These are phyloP conservation scores for Cossypha polioptera DNA, from an alignment of 2,797 vertebrate species.

Conservation along the genomic window DNA sequence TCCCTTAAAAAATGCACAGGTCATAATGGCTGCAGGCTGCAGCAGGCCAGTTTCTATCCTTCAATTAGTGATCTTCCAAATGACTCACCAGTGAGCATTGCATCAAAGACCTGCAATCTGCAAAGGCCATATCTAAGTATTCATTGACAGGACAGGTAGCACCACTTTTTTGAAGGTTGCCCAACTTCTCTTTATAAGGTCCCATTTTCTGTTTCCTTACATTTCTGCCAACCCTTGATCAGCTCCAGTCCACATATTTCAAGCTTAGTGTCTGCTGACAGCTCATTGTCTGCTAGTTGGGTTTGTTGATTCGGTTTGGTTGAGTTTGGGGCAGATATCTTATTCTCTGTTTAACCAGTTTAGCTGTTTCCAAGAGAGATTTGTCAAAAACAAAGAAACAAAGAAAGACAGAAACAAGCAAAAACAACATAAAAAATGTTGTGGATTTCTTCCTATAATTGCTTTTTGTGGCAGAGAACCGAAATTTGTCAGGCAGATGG, in stretches of 20 bases:
- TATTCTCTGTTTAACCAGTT: neutral
- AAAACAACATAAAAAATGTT: neutral
- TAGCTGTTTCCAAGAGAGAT: neutral
- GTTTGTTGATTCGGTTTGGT: neutral
- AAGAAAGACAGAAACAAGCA: neutral
- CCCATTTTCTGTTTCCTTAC: slow-evolving; percentile 32
- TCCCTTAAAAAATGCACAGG: slow-evolving; percentile 9
- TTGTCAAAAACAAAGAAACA: neutral
- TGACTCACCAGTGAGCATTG: slow-evolving; percentile 26
- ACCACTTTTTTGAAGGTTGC: slow-evolving; percentile 41
- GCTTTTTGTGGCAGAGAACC: neutral
- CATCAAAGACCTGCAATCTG: slow-evolving; percentile 46
- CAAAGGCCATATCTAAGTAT: slow-evolving; percentile 31
- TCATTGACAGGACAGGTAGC: slow-evolving; percentile 57
- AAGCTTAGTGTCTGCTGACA: neutral
- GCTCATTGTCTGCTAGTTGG: neutral
- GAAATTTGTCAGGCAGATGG: neutral
- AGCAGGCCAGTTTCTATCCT: slow-evolving; percentile 43
- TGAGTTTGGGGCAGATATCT: neutral
- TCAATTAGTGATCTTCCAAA: slow-evolving; percentile 36
- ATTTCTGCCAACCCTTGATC: slow-evolving; percentile 19
- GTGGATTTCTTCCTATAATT: neutral
- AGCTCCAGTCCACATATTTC: neutral
- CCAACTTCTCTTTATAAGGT: slow-evolving; percentile 39
- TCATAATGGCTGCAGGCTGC: slow-evolving; percentile 17